phyloP scores from a whole-genome alignment of 2,797 vertebrate species.

The Leptodactylus fallax region DNA sequence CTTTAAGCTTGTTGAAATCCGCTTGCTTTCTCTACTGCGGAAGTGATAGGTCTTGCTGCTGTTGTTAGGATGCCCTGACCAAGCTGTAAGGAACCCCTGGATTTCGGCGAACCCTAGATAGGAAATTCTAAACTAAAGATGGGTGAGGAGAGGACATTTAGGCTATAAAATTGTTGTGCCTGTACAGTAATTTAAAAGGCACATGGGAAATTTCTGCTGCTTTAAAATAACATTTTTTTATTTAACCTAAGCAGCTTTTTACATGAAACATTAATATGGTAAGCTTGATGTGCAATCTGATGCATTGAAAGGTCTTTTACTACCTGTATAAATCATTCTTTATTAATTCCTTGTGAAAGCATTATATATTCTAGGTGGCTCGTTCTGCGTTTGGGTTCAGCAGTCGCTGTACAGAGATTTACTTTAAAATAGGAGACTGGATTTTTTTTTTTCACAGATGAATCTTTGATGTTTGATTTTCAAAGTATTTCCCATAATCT shows the following conservation, averaged over 20 bases:
- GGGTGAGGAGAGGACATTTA: not conserved
- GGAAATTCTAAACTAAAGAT: no score
- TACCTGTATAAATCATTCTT: constrained; percentile 32
- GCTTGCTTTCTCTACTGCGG: no score
- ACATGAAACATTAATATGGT: constrained; percentile 31
- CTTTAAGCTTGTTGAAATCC: no score
- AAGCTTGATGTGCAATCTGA: constrained; percentile 11
- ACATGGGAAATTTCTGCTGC: not conserved
- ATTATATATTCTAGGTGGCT: constrained; percentile 13
- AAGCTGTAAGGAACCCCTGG: no score
- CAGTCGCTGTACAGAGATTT: not conserved
- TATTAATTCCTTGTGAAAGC: constrained; percentile 25
- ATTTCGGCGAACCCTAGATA: no score
- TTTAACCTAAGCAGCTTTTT: constrained; percentile 25
- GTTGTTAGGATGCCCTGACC: no score
- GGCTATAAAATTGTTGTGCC: not conserved
- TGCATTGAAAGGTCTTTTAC: not conserved
- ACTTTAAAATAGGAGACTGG: not conserved
- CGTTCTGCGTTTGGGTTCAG: constrained; percentile 26
- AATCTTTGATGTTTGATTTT: constrained; percentile 55
- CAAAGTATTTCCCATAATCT: constrained; percentile 40
- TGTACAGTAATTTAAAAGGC: not conserved
- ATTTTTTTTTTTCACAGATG: constrained; percentile 13
- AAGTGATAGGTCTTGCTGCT: no score
- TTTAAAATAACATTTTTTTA: not conserved